Evolutionary conservation across 1,140 invertebrate genomes (phyloP).

Genomic region (Scaptodrosophila lebanonensis): DNA sequence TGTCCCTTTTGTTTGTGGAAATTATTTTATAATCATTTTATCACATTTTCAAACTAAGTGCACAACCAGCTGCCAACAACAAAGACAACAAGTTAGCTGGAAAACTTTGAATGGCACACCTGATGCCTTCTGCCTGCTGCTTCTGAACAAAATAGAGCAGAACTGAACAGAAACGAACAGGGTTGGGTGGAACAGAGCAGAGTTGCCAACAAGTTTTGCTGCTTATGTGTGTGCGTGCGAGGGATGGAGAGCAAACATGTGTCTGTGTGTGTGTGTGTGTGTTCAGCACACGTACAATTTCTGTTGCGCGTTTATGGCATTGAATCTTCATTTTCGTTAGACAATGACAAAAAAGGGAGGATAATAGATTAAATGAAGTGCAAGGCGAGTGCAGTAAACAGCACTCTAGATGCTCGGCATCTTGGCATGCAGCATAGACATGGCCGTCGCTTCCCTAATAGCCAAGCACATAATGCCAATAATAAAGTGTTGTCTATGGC

Average conservation of each 20-base stretch:
- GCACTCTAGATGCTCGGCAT: too few species aligned
- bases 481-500: slow-evolving; percentile 66
- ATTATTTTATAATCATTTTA: slow-evolving; percentile 75
- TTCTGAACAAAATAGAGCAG: too few species aligned
- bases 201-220: background rate
- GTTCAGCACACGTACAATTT: slow-evolving; percentile 7
- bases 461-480: slow-evolving; percentile 50
- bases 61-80: slow-evolving; percentile 31
- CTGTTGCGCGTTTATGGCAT: slow-evolving; percentile 49
- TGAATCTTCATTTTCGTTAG: slow-evolving; percentile 71
- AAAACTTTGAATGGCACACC: slow-evolving; percentile 52
- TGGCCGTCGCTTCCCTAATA: slow-evolving; percentile 22
- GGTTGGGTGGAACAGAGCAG: too few species aligned
- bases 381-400: slow-evolving; percentile 69
- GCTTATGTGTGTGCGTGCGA: too few species aligned
- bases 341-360: slow-evolving; percentile 62
- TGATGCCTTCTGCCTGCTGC: too few species aligned
- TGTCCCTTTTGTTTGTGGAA: slow-evolving; percentile 55
- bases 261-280: background rate
- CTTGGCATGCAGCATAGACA: background rate
- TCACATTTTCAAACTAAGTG: slow-evolving; percentile 59
- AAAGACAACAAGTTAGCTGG: slow-evolving; percentile 16
- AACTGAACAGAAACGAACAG: background rate
- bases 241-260: slow-evolving; percentile 32
- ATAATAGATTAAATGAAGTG: slow-evolving; percentile 75